phyloP scores from a whole-genome alignment of 2,113 vertebrate species.

The Chaenocephalus aceratus region DNA sequence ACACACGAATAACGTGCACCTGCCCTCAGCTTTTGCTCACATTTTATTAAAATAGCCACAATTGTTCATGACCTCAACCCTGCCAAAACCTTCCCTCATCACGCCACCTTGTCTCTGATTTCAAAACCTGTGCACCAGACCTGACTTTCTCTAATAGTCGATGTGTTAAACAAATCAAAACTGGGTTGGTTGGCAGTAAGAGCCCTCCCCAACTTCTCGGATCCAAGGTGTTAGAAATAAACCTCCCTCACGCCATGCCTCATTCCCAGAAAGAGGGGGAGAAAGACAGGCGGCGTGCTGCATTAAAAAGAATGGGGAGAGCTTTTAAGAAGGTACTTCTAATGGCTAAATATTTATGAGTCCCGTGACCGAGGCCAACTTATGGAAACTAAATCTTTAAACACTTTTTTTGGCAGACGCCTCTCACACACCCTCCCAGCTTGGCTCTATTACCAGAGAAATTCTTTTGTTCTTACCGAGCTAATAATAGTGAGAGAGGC shows the following conservation, averaged over 20 bases:
- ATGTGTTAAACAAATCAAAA: constrained; percentile 69
- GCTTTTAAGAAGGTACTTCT: constrained; percentile 72
- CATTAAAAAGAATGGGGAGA: constrained; percentile 66
- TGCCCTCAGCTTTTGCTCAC: constrained; percentile 40
- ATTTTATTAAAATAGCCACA: constrained; percentile 42
- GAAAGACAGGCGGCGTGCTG: constrained; percentile 12
- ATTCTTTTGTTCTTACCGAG: constrained; percentile 93
- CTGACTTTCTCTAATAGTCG: constrained; percentile 34
- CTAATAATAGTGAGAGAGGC: constrained; percentile 91
- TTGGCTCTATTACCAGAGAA: constrained; percentile 90
- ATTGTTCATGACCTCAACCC: constrained; percentile 2
- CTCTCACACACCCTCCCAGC: constrained; percentile 79
- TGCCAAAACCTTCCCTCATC: constrained; percentile 49
- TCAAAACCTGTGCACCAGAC: constrained; percentile 62
- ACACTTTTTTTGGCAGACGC: constrained; percentile 86
- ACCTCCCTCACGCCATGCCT: constrained; percentile 61
- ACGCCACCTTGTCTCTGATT: constrained; percentile 39
- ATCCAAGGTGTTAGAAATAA: constrained; percentile 73
- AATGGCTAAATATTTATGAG: constrained; percentile 84
- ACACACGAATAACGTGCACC: constrained; percentile 38
- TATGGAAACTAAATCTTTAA: constrained; percentile 89
- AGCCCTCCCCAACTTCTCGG: constrained; percentile 35
- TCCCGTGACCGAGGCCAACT: constrained; percentile 79
- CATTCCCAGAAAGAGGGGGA: constrained; percentile 57
- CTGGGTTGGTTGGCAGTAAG: constrained; percentile 23